phyloP scores from a whole-genome alignment of 2,113 vertebrate species.

The Leucopternis melanops region DNA sequence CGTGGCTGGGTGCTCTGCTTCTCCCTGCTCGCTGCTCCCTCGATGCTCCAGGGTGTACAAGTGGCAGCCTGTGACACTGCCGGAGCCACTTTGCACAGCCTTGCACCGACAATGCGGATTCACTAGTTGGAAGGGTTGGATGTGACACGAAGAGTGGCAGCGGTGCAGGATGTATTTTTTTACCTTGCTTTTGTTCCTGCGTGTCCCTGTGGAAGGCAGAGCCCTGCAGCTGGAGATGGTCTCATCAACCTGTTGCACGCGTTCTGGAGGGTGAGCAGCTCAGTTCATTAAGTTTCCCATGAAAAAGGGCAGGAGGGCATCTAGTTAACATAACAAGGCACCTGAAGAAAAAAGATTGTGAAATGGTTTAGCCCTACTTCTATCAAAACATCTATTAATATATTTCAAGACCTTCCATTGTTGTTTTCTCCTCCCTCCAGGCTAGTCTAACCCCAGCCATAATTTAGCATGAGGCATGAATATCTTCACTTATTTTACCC shows the following conservation, averaged over 20 bases:
- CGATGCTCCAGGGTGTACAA: not conserved
- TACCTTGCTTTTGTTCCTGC: not conserved
- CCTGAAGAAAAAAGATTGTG: not conserved
- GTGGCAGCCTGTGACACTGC: not conserved
- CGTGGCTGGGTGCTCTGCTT: fast-evolving
- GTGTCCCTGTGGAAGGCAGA: not conserved
- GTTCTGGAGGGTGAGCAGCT: not conserved
- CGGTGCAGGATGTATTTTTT: not conserved
- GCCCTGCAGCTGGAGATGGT: not conserved
- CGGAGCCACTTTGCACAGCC: not conserved
- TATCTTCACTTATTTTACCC: slow-evolving; percentile 70
- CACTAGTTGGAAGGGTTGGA: not conserved
- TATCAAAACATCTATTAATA: slow-evolving; percentile 25
- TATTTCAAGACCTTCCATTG: not conserved
- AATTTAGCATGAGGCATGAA: slow-evolving; percentile 61
- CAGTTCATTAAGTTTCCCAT: not conserved
- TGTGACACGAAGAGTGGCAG: not conserved
- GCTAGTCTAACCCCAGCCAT: slow-evolving; percentile 45
- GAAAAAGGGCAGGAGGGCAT: not conserved
- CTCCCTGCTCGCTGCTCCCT: not conserved
- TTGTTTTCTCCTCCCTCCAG: not conserved
- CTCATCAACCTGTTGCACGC: not conserved
- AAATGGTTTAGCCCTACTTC: not conserved
- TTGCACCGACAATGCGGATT: not conserved
- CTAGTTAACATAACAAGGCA: not conserved